Evolutionary conservation across 1,140 invertebrate genomes (phyloP).

Genomic region (Himalopsyche phryganea): DNA sequence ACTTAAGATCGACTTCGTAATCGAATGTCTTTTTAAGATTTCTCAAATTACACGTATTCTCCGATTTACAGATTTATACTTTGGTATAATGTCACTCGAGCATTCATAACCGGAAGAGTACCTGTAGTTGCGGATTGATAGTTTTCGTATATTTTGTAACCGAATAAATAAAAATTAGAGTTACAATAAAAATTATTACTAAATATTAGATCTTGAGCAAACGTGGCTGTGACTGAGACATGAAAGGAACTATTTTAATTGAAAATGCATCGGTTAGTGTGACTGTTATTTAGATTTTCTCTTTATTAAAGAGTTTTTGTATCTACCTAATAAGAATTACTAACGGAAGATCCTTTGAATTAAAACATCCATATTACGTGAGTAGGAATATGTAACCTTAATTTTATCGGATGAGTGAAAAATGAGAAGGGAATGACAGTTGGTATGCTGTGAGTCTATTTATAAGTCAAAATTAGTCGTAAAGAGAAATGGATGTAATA

Average conservation of each 20-base stretch:
- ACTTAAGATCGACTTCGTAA: too few species aligned
- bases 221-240: slow-evolving; percentile 22
- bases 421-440: not conserved
- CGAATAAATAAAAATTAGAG: not conserved
- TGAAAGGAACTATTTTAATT: slow-evolving; percentile 10
- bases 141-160: slow-evolving; percentile 2
- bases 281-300: not conserved
- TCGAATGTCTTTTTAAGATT: too few species aligned
- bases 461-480: too few species aligned
- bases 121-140: not conserved
- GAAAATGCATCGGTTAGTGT: not conserved
- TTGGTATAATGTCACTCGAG: too few species aligned
- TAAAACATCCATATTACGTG: not conserved
- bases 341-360: not conserved
- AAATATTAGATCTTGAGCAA: slow-evolving; percentile 7
- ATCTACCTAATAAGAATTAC: not conserved
- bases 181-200: slow-evolving; percentile 3
- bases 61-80: too few species aligned
- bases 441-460: too few species aligned
- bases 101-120: not conserved
- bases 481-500: too few species aligned
- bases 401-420: not conserved
- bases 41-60: too few species aligned
- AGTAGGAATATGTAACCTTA: not conserved
- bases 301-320: not conserved